Conservation (phyloP, 2,797 vertebrate species). For the Amblyopsis hoosieri region DNA sequence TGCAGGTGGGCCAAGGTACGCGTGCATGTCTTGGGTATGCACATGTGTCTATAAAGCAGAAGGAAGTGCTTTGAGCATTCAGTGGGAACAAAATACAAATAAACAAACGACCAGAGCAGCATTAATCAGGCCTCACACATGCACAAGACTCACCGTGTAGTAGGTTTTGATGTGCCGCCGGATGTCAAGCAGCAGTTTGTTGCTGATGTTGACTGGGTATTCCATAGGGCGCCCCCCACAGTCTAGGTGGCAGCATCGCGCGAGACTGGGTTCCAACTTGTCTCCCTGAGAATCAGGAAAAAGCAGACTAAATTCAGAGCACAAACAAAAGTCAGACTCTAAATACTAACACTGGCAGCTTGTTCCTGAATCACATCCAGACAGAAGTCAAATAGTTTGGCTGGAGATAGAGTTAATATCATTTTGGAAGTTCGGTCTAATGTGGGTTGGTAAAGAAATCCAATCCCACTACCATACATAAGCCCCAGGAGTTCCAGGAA, state of each 20-base stretch:
- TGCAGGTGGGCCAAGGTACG: constrained; percentile 32
- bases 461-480: background rate
- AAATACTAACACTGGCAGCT: too few relatives aligned
- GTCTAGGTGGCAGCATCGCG: constrained; percentile 85
- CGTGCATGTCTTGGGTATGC: background rate
- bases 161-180: constrained; percentile 84
- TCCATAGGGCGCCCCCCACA: constrained; percentile 81
- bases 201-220: constrained; percentile 79
- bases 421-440: background rate
- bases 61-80: constrained; percentile 26
- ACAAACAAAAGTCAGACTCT: too few relatives aligned
- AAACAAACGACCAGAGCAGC: constrained; percentile 4
- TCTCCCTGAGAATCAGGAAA: constrained; percentile 72
- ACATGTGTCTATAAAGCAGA: constrained; percentile 4
- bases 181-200: constrained; percentile 91
- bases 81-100: constrained; percentile 38
- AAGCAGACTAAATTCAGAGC: too few relatives aligned
- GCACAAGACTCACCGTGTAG: constrained; percentile 73
- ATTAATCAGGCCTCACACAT: constrained; percentile 17
- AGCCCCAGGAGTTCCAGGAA: background rate
- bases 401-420: too few relatives aligned
- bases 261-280: constrained; percentile 84
- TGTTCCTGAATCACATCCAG: too few relatives aligned
- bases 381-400: too few relatives aligned
- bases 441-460: background rate